These are phyloP conservation scores for Hormaphis cornu DNA, from an alignment of 1,140 invertebrate genomes.

Conservation along the genomic window DNA sequence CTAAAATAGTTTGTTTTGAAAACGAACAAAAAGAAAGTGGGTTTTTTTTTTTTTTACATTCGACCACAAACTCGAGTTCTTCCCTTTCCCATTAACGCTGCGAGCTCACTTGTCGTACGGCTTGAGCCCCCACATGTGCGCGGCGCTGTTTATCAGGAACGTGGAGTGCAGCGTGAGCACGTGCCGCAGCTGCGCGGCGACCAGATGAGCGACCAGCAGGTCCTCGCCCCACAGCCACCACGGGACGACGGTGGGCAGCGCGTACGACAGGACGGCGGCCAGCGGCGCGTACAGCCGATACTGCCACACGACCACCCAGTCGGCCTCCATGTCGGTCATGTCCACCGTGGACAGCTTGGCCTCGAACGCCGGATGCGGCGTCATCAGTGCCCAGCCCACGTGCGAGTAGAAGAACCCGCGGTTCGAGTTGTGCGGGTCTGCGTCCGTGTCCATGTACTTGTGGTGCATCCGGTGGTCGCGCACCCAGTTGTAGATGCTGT, in stretches of 20 bases:
- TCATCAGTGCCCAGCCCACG: conserved; percentile 77
- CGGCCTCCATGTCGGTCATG: conserved; percentile 62
- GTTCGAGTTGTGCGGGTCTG: conserved; percentile 73
- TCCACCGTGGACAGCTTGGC: conserved; percentile 68
- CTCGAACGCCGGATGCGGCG: conserved; percentile 75
- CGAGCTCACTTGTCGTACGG: conserved; percentile 65
- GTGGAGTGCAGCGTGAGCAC: conserved; percentile 57
- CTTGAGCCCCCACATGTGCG: conserved; percentile 60
- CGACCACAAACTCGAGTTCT: neutral
- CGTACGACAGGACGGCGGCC: conserved; percentile 32
- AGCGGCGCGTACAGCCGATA: conserved; percentile 44
- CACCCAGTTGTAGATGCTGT: conserved; percentile 57
- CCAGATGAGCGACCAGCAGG: conserved; percentile 52
- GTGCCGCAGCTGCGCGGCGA: conserved; percentile 58
- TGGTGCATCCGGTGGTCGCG: conserved; percentile 84
- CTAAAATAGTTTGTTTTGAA: too few relatives aligned
- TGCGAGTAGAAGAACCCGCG: conserved; percentile 81
- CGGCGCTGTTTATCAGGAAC: conserved; percentile 67
- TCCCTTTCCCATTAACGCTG: neutral
- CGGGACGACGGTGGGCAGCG: conserved; percentile 49
- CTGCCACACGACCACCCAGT: conserved; percentile 59
- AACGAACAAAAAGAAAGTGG: too few relatives aligned
- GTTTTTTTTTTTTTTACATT: neutral
- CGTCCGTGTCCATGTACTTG: conserved; percentile 84
- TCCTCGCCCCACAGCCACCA: conserved; percentile 55